Conservation (phyloP, 2,888 invertebrate species). For the Lasioglossum zephyrum region DNA sequence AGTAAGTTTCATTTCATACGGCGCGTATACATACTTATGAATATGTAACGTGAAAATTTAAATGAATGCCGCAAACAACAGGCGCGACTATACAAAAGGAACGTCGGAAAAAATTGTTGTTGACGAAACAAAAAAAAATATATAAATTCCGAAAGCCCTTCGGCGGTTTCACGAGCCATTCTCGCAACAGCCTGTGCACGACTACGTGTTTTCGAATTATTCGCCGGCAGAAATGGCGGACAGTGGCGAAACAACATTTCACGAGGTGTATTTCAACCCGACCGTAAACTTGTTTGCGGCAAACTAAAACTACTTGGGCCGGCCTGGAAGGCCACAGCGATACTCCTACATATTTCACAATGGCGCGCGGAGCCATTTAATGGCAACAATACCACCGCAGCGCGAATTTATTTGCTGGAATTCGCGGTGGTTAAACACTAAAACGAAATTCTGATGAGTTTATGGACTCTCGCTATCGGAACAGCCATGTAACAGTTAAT, state of each 20-base stretch:
- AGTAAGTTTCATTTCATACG: conserved; percentile 16
- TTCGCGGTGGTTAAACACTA: too few species aligned
- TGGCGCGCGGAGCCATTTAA: not conserved
- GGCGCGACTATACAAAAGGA: not conserved
- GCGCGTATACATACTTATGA: not conserved
- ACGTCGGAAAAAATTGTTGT: not conserved
- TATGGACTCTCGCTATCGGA: too few species aligned
- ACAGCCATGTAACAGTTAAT: not conserved
- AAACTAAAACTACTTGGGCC: not conserved
- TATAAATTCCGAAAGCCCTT: not conserved
- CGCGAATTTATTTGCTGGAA: not conserved
- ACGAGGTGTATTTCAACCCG: not conserved
- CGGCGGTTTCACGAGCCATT: not conserved
- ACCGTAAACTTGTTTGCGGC: not conserved
- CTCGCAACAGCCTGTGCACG: not conserved
- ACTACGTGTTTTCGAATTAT: not conserved
- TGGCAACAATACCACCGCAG: not conserved
- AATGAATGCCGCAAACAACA: not conserved
- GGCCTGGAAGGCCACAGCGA: not conserved
- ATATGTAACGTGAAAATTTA: conserved; percentile 21
- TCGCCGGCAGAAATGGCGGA: not conserved
- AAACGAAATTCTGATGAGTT: too few species aligned
- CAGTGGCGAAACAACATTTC: not conserved
- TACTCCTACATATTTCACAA: not conserved
- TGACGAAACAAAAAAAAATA: not conserved